Evolutionary conservation across 2,113 vertebrate species (phyloP), one percentile per base, ranked within the genome.

Genomic region (Callionymus lyra): DNA sequence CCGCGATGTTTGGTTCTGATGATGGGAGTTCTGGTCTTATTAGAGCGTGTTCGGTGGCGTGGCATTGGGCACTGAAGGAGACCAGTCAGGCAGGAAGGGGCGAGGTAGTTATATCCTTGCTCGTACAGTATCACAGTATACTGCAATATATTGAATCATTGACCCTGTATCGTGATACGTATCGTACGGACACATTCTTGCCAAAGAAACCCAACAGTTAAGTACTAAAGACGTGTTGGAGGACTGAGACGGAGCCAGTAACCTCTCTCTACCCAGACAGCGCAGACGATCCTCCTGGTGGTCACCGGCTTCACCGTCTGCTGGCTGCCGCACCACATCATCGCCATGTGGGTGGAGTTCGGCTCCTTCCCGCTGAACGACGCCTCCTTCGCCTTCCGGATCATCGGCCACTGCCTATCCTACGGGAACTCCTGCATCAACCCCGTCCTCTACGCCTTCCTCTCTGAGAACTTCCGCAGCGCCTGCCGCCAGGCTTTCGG

Each of bases 251-350:
- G 16, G 16, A 9, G 36, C 14, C 14, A 38, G 16, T 9, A 1
- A 5, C 39, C 2, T 55, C 13, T 49, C 21, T 59, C 19, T 63
- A 1, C 4, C 18, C 72, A 91, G 89, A 91, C 89, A 0, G 82
- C 82, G 0, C 89, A 90, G 84, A 91, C 81, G 0, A 82, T 88
- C 12, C 81, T 91, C 11, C 76, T 91, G 1, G 71, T 91, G 10
- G 72, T 90, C 0, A 31, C 84, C 0, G 81, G 76, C 4, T 91
- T 92, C 69, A 74, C 88, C 53, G 48, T 90, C 44, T 91, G 87
- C 63, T 91, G 89, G 88, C 74, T 88, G 75, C 89, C 90, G 0
- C 85, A 92, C 41, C 89, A 90, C 70, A 70, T 92, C 73, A 86
- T 90, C 44, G 80, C 68, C 6, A 87, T 88, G 84, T 90, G 89